These are phyloP conservation scores for Synodontis membranacea DNA, from an alignment of 2,113 vertebrate species.

Conservation along the genomic window DNA sequence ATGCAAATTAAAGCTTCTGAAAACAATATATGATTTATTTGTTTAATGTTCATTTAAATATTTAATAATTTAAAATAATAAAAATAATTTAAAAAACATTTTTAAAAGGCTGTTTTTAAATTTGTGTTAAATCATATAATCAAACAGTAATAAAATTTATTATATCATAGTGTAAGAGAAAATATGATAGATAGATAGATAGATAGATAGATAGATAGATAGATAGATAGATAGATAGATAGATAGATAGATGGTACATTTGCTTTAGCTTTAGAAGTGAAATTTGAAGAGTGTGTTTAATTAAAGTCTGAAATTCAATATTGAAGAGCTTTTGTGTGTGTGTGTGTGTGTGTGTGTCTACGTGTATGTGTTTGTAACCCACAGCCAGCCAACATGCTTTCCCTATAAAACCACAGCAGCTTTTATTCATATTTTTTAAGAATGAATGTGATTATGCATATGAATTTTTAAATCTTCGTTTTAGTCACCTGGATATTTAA, in stretches of 20 bases:
- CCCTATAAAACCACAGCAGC: background rate
- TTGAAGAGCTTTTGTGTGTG: background rate
- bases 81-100: background rate
- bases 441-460: background rate
- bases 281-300: background rate
- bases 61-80: background rate
- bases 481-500: background rate
- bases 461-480: background rate
- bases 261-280: background rate
- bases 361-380: slow-evolving; percentile 2
- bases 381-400: background rate
- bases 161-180: background rate
- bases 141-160: background rate
- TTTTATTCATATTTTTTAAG: background rate
- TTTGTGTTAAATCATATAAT: background rate
- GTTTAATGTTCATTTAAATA: background rate
- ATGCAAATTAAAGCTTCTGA: background rate
- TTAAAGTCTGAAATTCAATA: slow-evolving; percentile 20
- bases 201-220: slow-evolving; percentile 8
- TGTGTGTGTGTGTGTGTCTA: slow-evolving; percentile 21
- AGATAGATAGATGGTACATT: no score
- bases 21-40: background rate
- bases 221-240: background rate
- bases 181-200: background rate
- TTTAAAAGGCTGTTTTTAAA: background rate